Percentiles rank a stretch among this genome's conserved stretches.
phyloP scores from a whole-genome alignment of 2,113 vertebrate genomes.

The Phyllopteryx taeniolatus region DNA sequence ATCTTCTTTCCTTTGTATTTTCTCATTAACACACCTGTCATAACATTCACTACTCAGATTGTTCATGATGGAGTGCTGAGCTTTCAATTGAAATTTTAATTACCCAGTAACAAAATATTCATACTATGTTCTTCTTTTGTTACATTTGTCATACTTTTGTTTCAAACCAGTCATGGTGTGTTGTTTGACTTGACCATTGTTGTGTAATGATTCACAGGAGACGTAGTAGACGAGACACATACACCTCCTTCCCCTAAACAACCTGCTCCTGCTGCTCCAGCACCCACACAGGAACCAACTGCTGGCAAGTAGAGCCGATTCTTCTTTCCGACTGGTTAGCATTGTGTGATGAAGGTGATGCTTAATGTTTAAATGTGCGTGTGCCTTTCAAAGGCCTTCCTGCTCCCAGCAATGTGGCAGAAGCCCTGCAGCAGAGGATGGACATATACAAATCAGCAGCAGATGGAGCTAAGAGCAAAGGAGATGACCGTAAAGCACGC shows the following conservation, averaged over 20 bases:
- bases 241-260: constrained; percentile 38
- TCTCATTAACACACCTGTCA: neutral
- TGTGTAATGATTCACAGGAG: constrained; percentile 43
- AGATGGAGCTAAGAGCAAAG: constrained; percentile 80
- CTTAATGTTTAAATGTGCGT: constrained; percentile 6
- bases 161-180: neutral
- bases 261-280: constrained; percentile 20
- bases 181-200: neutral
- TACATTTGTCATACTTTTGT: neutral
- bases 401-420: constrained; percentile 73
- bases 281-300: constrained; percentile 29
- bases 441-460: constrained; percentile 80
- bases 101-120: no score
- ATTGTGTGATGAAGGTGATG: neutral
- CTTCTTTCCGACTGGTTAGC: neutral
- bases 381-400: constrained; percentile 63
- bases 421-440: constrained; percentile 88
- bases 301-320: constrained; percentile 38
- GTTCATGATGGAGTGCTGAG: neutral
- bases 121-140: neutral
- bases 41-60: neutral
- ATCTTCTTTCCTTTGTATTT: neutral
- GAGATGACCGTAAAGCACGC: constrained; percentile 85
- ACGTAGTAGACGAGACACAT: constrained; percentile 33
- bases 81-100: neutral